Base-by-base conservation (phyloP, 30 jellyfish, hydroid and myxozoan species). In the Kudoa iwatai region DNA sequence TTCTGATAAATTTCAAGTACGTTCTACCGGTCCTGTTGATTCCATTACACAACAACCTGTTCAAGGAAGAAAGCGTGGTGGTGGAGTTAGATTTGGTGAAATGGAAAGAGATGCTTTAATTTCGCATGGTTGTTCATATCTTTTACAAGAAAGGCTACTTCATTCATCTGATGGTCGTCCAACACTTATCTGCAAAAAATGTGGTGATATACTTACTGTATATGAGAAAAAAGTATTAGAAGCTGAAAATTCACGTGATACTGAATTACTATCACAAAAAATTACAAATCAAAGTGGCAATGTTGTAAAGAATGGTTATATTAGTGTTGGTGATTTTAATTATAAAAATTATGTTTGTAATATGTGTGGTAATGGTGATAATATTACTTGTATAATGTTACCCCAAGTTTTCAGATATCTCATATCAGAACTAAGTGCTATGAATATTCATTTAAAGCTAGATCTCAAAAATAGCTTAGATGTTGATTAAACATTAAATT, bases 81-180 rank as follows among this genome's bases (percentile, higher is more conserved):
- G 96, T 15, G 96, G 96, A 7, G 64, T 77, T 24, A 66, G 96
- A 19, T 63, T 77, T 40, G 96, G 96, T 26, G 96, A 77, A 45
- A 77, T 77, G 96, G 96, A 77, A 43, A 42, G 96, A 26, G 96
- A 77, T 55, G 87, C 88, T 4, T 50, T 77, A 47, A 63, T 77
- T 21, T 62, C 96, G 0, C 96, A 77, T 48, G 96, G 96, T n/a
- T 45, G 85, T 26, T 82, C 90, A 0, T 49, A 54, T 50, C 61
- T 77, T n/a, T 57, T 77, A 18, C 87, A 77, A 20, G 96, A 77
- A 42, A 81, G 96, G 0, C 49, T 77, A 30, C 52, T 77, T 58
- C 58, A 77, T 21, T 77, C 88, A 22, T 77, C 96, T 21, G 96
- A 77, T 35, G 50, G 53, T 38, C 21, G 24, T 24, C 47, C 55